Percentiles rank a stretch among this genome's conserved stretches.
Evolutionary conservation across 2,888 invertebrate genomes (phyloP).

Genomic region (Mycalesis mineus): DNA sequence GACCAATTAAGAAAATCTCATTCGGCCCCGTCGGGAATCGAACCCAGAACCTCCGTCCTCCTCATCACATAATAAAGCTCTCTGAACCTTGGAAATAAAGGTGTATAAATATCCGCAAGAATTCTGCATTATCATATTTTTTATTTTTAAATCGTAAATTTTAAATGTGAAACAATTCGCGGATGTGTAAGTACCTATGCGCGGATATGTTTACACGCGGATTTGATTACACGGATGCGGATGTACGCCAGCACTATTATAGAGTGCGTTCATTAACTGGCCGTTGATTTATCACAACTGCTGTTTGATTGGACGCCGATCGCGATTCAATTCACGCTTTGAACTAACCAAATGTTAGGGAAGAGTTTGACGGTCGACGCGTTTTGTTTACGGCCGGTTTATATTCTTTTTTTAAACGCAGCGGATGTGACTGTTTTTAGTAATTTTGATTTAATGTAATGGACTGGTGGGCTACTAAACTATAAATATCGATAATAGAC

Average conservation of each 20-base stretch:
- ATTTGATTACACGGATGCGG: too few species aligned
- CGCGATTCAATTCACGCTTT: conserved; percentile 26
- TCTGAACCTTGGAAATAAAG: too few species aligned
- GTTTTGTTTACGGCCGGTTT: conserved; percentile 9
- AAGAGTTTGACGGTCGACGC: conserved; percentile 11
- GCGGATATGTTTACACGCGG: too few species aligned
- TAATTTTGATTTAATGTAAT: conserved; percentile 9
- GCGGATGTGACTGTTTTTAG: neutral
- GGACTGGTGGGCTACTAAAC: neutral
- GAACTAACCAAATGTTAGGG: conserved; percentile 22
- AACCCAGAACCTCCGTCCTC: too few species aligned
- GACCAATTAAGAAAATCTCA: too few species aligned
- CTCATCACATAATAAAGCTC: too few species aligned
- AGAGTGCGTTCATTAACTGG: conserved; percentile 26
- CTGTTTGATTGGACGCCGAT: conserved; percentile 28
- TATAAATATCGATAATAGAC: neutral
- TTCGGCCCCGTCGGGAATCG: too few species aligned
- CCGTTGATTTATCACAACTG: conserved; percentile 31
- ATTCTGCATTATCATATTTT: too few species aligned
- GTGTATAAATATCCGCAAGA: too few species aligned
- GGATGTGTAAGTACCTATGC: too few species aligned
- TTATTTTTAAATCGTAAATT: too few species aligned
- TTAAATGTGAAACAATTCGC: too few species aligned
- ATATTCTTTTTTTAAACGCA: neutral
- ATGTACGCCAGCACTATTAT: neutral